Conservation (phyloP, 2,888 invertebrate genomes). For the Pecten maximus region DNA sequence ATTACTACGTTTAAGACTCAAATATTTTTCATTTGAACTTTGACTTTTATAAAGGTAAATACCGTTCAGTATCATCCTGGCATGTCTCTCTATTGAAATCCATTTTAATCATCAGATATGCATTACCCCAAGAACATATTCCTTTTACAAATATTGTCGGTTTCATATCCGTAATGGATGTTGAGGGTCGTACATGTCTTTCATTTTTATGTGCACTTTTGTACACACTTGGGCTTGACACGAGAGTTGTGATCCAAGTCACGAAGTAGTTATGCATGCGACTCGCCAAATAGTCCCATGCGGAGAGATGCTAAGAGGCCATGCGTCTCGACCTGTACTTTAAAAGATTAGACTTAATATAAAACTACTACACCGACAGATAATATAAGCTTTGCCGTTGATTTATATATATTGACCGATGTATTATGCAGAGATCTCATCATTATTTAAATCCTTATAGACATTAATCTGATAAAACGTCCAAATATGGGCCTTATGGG, state of each 20-base stretch:
- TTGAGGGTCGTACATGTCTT: neutral
- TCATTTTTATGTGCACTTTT: neutral
- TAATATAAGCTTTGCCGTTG: conserved; percentile 7
- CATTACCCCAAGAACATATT: neutral
- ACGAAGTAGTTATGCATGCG: conserved; percentile 3
- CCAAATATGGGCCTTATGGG: conserved; percentile 14
- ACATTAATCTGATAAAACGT: conserved; percentile 29
- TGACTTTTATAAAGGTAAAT: no score
- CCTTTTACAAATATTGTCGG: neutral
- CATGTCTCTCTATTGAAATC: neutral
- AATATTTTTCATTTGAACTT: no score
- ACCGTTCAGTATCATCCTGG: neutral
- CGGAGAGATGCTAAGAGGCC: neutral
- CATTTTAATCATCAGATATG: neutral
- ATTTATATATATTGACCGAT: conserved; percentile 10
- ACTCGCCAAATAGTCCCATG: conserved; percentile 10
- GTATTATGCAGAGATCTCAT: neutral
- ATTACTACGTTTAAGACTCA: no score
- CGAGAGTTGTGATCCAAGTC: neutral
- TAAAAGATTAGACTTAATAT: neutral
- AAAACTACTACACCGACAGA: neutral
- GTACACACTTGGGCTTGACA: neutral
- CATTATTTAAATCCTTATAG: conserved; percentile 33
- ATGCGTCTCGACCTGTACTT: neutral
- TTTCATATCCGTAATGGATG: neutral